These are phyloP conservation scores for Salarias fasciatus DNA, from an alignment of 2,797 vertebrate species.

Conservation along the genomic window DNA sequence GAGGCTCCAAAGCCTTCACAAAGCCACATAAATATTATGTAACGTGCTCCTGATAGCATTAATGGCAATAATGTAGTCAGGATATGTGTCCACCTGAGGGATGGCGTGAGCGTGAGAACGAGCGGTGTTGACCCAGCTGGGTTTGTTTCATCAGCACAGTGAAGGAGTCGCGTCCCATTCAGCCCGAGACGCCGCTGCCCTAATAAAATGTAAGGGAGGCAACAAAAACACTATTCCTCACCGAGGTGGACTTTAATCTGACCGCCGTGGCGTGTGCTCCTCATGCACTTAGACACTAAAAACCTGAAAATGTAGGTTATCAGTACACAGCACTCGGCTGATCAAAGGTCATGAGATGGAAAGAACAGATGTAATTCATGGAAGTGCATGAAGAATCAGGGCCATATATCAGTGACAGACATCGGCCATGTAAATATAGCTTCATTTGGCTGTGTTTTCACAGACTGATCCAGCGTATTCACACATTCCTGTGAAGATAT, in stretches of 20 bases:
- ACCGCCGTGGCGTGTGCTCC: constrained; percentile 7
- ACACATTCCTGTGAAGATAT: neutral
- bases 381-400: neutral
- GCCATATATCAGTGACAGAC: constrained; percentile 1
- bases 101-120: constrained; percentile 32
- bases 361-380: neutral
- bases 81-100: constrained; percentile 7
- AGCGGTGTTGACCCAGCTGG: constrained; percentile 46
- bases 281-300: neutral
- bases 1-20: neutral
- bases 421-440: neutral
- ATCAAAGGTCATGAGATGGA: neutral
- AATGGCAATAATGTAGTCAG: neutral
- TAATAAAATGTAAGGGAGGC: constrained; percentile 44
- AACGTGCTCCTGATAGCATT: constrained; percentile 2
- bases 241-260: constrained; percentile 33
- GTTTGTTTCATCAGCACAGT: constrained; percentile 34
- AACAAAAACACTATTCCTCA: constrained; percentile 52
- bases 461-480: constrained; percentile 4
- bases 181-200: constrained; percentile 14
- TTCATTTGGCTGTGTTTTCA: neutral
- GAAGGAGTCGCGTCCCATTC: constrained; percentile 15
- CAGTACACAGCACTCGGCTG: neutral
- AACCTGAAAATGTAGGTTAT: neutral
- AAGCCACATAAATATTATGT: constrained; percentile 3